Percentiles rank a stretch among this genome's conserved stretches.
These are phyloP conservation scores for Cyphomyrus plagiostoma DNA, from an alignment of 2,113 vertebrate genomes.

Conservation along the genomic window DNA sequence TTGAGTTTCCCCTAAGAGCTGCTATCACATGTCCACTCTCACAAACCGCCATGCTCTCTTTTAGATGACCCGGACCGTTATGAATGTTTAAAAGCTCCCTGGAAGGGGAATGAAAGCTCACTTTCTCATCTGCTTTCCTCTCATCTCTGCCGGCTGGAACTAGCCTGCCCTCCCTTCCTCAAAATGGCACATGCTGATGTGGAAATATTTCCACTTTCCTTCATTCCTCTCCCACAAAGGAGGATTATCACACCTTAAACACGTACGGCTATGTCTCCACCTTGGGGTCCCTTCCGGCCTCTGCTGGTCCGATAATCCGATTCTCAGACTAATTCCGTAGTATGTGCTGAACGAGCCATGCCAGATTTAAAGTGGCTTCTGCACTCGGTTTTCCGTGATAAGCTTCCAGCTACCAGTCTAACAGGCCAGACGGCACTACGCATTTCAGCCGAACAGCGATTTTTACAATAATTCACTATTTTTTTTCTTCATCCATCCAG, in stretches of 20 bases:
- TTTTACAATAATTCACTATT: not conserved
- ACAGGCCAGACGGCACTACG: not conserved
- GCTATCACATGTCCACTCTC: constrained; percentile 1
- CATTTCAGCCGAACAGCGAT: not conserved
- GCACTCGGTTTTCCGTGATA: not conserved
- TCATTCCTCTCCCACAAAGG: not conserved
- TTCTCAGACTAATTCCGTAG: not conserved
- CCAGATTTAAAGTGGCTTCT: not conserved
- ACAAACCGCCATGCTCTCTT: not conserved
- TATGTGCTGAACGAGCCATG: not conserved
- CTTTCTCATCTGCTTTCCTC: not conserved
- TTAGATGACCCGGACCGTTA: not conserved
- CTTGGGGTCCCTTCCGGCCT: not conserved
- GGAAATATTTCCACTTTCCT: not conserved
- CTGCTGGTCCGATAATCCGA: not conserved
- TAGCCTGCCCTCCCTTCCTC: not conserved
- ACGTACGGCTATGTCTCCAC: not conserved
- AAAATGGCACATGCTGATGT: not conserved
- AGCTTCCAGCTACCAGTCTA: not conserved
- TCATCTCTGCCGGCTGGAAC: not conserved
- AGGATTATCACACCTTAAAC: not conserved
- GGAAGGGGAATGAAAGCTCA: not conserved
- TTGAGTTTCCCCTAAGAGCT: not conserved
- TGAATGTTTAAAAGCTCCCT: not conserved
- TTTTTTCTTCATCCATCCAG: not conserved